Evolutionary conservation across 2,113 vertebrate species (phyloP).

Genomic region (Oenanthe melanoleuca): DNA sequence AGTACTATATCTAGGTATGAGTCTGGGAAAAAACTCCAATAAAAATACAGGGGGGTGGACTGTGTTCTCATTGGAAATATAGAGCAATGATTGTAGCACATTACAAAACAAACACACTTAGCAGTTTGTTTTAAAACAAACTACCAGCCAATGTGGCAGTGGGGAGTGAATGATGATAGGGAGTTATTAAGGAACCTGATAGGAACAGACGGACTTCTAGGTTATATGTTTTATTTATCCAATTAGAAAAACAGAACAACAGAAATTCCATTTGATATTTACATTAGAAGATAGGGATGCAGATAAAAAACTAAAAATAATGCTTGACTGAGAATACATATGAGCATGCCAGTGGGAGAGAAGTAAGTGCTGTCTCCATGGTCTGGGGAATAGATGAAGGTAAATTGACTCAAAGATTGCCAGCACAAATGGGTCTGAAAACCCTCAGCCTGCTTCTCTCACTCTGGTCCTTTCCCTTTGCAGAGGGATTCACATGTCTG

Average conservation of each 20-base stretch:
- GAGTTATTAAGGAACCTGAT: not conserved
- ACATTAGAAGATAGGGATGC: not conserved
- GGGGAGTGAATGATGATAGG: not conserved
- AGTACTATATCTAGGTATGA: not conserved
- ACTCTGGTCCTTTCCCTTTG: not conserved
- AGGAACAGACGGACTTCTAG: not conserved
- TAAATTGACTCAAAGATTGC: not conserved
- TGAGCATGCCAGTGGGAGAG: not conserved
- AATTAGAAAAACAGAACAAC: not conserved
- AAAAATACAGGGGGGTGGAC: not conserved
- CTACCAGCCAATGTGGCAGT: not conserved
- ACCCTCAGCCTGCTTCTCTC: not conserved
- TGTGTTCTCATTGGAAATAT: not conserved
- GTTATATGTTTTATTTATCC: not conserved
- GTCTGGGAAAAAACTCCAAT: not conserved
- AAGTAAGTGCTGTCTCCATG: not conserved
- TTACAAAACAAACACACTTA: not conserved
- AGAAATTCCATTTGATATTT: not conserved
- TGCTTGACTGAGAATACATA: not conserved
- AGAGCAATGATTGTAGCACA: not conserved
- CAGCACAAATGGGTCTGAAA: not conserved
- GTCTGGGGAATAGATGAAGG: not conserved
- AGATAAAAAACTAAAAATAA: not conserved
- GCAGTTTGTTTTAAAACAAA: not conserved
- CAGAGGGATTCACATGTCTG: rapidly evolving